A percentile compares a stretch with the other conserved stretches of the same genome.
Evolutionary conservation across 64 coral and sea anemone genomes (phyloP).

Genomic region (Pocillopora damicornis): DNA sequence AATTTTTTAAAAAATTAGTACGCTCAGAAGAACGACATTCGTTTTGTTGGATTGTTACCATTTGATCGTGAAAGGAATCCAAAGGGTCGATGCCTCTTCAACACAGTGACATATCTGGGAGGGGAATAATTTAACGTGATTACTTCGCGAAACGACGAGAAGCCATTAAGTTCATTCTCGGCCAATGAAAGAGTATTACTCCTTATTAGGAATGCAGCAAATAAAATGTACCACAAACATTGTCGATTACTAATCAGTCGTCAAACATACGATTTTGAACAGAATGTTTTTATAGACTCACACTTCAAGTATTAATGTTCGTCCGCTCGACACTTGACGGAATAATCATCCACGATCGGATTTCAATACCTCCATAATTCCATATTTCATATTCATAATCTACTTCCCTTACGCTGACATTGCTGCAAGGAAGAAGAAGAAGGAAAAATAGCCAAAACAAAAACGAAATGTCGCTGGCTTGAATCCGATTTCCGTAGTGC

Average conservation of each 20-base stretch:
- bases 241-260: background rate
- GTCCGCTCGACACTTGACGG: background rate
- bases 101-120: too few relatives aligned
- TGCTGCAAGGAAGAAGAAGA: background rate
- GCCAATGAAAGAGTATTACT: background rate
- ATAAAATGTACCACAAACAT: background rate
- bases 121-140: too few relatives aligned
- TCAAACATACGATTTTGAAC: background rate
- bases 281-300: constrained; percentile 14
- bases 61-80: too few relatives aligned
- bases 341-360: background rate
- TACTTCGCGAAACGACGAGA: too few relatives aligned
- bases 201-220: background rate
- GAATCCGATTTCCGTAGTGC: background rate
- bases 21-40: too few relatives aligned
- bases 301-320: background rate
- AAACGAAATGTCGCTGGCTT: background rate
- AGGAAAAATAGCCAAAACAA: background rate
- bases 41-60: too few relatives aligned
- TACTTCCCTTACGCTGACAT: background rate
- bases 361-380: background rate
- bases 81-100: too few relatives aligned
- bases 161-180: background rate
- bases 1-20: too few relatives aligned
- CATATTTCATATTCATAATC: background rate